Percentiles rank a stretch among this genome's conserved stretches.
phyloP scores from a whole-genome alignment of 1,140 invertebrate species.

The Drosophila chauvacae region DNA sequence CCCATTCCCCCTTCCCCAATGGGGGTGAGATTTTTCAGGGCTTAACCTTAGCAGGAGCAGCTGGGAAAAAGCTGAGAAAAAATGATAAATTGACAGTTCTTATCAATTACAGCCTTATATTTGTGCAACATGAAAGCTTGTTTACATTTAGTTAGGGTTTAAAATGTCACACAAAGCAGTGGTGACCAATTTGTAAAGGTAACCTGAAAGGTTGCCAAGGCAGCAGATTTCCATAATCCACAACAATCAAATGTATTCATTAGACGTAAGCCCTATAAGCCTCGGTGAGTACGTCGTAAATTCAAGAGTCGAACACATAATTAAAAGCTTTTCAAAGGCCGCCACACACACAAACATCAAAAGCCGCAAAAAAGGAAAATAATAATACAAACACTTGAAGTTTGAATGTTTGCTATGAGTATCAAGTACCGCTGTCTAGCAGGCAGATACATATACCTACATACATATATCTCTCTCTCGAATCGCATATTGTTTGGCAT shows the following conservation, averaged over 20 bases:
- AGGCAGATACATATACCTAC: constrained; percentile 24
- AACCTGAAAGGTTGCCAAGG: constrained; percentile 11
- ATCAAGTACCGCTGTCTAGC: constrained; percentile 25
- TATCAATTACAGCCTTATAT: constrained; percentile 62
- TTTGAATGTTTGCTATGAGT: constrained; percentile 5
- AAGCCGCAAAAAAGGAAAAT: constrained; percentile 20
- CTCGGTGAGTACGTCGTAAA: constrained; percentile 44
- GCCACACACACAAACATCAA: constrained; percentile 19
- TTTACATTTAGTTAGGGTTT: constrained; percentile 52
- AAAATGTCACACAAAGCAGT: constrained; percentile 19
- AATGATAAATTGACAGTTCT: constrained; percentile 77
- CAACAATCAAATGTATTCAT: constrained; percentile 36
- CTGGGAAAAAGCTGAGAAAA: constrained; percentile 8
- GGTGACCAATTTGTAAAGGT: constrained; percentile 12
- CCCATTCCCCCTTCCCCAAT: too few relatives aligned
- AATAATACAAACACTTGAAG: constrained; percentile 23
- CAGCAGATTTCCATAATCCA: constrained; percentile 37
- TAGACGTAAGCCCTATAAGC: constrained; percentile 33
- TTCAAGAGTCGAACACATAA: constrained; percentile 75
- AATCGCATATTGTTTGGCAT: constrained; percentile 65
- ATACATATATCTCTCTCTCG: constrained; percentile 4
- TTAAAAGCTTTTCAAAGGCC: constrained; percentile 73
- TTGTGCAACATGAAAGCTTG: constrained; percentile 20
- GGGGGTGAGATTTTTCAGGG: constrained; percentile 28
- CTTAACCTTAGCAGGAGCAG: constrained; percentile 26